These are phyloP conservation scores for Sphaerophoria rueppellii DNA, from an alignment of 2,888 invertebrate species.

Conservation along the genomic window DNA sequence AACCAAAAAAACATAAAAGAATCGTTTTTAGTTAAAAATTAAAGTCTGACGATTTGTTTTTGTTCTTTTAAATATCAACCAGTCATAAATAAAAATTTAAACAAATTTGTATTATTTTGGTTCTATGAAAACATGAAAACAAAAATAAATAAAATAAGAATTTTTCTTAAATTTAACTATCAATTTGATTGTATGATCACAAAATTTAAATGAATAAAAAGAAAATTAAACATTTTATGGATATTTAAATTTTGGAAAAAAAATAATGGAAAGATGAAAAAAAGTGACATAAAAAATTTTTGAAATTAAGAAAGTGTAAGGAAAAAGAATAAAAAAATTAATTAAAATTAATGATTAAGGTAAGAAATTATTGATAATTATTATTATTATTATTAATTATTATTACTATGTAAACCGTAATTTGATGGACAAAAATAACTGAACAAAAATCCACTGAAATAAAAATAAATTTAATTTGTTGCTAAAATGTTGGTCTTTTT, in stretches of 20 bases:
- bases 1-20: conserved; percentile 7
- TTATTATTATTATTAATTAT: conserved; percentile 70
- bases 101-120: conserved; percentile 31
- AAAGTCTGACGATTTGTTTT: conserved; percentile 58
- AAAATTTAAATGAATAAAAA: conserved; percentile 1
- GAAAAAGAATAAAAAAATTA: conserved; percentile 28
- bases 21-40: conserved; percentile 52
- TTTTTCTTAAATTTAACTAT: conserved; percentile 63
- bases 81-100: neutral
- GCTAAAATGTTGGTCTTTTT: conserved; percentile 53
- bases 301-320: conserved; percentile 65
- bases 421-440: conserved; percentile 73
- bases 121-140: conserved; percentile 3
- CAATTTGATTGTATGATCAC: conserved; percentile 68
- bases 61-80: conserved; percentile 2
- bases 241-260: conserved; percentile 52
- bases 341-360: conserved; percentile 71
- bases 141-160: conserved; percentile 42
- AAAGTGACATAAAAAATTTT: conserved; percentile 43
- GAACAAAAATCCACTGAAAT: conserved; percentile 69
- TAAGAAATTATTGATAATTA: conserved; percentile 74
- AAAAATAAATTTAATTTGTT: conserved; percentile 74
- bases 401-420: conserved; percentile 73
- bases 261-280: conserved; percentile 58
- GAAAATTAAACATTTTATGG: conserved; percentile 51